These are phyloP conservation scores for Oreotrochilus melanogaster DNA, from an alignment of 2,113 vertebrate species.

Conservation along the genomic window DNA sequence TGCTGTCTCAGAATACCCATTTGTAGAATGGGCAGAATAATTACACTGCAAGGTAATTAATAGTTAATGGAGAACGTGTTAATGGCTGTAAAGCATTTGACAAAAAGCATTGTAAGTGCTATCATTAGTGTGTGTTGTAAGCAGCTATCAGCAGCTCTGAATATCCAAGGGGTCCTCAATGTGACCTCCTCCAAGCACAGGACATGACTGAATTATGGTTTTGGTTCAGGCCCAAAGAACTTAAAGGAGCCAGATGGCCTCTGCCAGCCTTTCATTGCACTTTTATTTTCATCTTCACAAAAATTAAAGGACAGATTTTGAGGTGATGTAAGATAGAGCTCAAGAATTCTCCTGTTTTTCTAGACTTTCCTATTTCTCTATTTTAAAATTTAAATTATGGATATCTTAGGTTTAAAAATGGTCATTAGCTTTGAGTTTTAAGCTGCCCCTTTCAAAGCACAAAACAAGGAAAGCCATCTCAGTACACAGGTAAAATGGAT, in stretches of 20 bases:
- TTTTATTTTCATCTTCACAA: conserved; percentile 15
- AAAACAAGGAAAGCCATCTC: not conserved
- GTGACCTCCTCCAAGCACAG: not conserved
- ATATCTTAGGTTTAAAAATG: not conserved
- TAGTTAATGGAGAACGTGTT: not conserved
- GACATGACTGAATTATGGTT: not conserved
- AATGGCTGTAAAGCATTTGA: not conserved
- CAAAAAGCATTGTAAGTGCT: not conserved
- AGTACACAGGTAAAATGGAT: not conserved
- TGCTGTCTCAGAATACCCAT: not conserved
- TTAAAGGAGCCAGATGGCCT: conserved; percentile 29
- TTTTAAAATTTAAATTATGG: not conserved
- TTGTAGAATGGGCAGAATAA: not conserved
- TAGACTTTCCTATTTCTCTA: not conserved
- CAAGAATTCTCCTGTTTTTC: not conserved
- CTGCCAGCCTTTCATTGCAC: not conserved
- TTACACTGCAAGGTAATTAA: not conserved
- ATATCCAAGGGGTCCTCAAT: not conserved
- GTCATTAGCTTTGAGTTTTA: not conserved
- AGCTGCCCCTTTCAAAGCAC: not conserved
- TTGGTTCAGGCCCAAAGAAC: not conserved
- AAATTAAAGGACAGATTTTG: not conserved
- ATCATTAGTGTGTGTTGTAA: not conserved
- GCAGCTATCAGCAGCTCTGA: not conserved
- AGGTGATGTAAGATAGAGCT: not conserved